Evolutionary conservation across 2,888 invertebrate genomes (phyloP).

Genomic region (Helobdella robusta): DNA sequence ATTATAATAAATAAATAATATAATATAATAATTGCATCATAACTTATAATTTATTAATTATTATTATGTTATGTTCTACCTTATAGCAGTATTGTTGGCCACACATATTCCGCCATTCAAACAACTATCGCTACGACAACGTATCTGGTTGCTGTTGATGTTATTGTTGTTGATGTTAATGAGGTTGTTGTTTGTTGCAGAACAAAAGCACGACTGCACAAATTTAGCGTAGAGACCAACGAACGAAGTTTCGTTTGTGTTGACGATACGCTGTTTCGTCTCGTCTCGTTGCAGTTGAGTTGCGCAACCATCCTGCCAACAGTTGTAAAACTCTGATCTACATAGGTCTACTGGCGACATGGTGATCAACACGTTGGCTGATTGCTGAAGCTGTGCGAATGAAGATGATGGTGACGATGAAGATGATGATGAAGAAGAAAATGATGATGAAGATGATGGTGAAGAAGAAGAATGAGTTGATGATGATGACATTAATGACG

Average conservation of each 20-base stretch:
- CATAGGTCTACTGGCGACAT: conserved; percentile 81
- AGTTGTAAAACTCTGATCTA: conserved; percentile 38
- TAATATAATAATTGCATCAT: background rate
- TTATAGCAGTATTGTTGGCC: conserved; percentile 30
- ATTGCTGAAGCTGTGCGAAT: background rate
- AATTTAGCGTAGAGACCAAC: conserved; percentile 78
- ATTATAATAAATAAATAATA: background rate
- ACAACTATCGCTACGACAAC: conserved; percentile 61
- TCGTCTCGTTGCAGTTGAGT: conserved; percentile 63
- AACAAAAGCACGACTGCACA: conserved; percentile 57
- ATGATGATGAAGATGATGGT: no score
- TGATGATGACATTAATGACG: no score
- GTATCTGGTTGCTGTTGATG: conserved; percentile 55
- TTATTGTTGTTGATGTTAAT: background rate
- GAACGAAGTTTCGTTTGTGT: conserved; percentile 88
- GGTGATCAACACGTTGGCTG: conserved; percentile 55
- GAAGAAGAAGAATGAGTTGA: no score
- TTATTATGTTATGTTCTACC: conserved; percentile 9
- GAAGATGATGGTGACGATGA: background rate
- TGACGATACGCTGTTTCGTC: conserved; percentile 62
- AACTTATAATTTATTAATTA: background rate
- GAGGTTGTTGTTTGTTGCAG: background rate
- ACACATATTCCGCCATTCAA: conserved; percentile 91
- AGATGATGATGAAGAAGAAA: no score
- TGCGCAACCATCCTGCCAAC: conserved; percentile 63